Base-by-base conservation (phyloP, 2,888 invertebrate genomes). In the Melanotus villosus region DNA sequence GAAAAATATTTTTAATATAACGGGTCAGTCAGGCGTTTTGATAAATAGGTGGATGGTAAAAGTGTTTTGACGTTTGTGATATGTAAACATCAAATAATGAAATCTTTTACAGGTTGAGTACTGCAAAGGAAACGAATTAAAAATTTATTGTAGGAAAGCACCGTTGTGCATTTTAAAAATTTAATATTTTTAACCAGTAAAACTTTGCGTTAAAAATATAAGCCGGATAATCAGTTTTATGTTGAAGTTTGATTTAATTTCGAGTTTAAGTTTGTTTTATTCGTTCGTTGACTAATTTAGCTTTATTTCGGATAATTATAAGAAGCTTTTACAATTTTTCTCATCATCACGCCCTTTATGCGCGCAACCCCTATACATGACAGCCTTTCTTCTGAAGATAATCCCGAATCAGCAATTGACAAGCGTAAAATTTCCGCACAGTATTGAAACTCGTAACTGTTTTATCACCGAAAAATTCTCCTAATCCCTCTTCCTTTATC, bases 241-340 rank as follows among this genome's bases (percentile, higher is more conserved):
- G 56, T 18, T 64, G 56, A 65, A 65, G 56, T 65, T 65, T 57
- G 65, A 65, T 65, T 65, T 65, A 65, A 54, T 47, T 54, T 63
- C 16, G 47, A 34, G 41, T 19, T 56, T 64, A 36, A 65, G 57
- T 54, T 52, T 54, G 57, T 65, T 57, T 45, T 14, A 19, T n/a
- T 26, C 34, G 50, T 45, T 52, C 50, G 32, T 7, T 14, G 19
- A 36, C 56, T 57, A 65, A 65, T 65, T 65, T 65, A 65, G 56
- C 56, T 43, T 65, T 57, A 45, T 43, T 30, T 43, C 41, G 45
- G 60, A 36, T 60, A 50, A 47, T 50, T 60, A 50, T 47, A 57
- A 36, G 43, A 16, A 30, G 34, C 57, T 57, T 47, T 57, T 47
- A 23, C 56, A 36, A 65, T 57, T 65, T 65, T 65, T 57, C 32